Conservation (phyloP, 1,140 invertebrate species). For the Agrypnia vestita region DNA sequence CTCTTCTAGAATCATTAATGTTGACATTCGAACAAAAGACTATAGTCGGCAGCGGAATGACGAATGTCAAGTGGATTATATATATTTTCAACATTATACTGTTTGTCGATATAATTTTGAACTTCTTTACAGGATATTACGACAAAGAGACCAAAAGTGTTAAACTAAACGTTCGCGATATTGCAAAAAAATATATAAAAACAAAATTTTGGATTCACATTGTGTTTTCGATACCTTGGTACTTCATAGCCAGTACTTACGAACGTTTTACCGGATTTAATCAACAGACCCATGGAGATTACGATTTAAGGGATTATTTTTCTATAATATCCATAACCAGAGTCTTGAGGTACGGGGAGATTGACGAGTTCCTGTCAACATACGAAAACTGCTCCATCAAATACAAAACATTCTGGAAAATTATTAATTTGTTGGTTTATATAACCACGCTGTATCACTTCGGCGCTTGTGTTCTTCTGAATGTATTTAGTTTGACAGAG, state of each 20-base stretch:
- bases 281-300: background rate
- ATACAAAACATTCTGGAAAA: constrained; percentile 9
- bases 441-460: background rate
- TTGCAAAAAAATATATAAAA: background rate
- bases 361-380: background rate
- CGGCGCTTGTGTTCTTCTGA: background rate
- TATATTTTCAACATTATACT: background rate
- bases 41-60: background rate
- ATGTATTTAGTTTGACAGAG: constrained; percentile 10
- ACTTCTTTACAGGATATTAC: constrained; percentile 25
- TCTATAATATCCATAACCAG: background rate
- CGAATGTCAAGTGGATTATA: background rate
- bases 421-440: background rate
- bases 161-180: background rate
- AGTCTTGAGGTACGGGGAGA: background rate
- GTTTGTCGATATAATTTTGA: constrained; percentile 5
- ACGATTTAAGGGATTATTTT: constrained; percentile 21
- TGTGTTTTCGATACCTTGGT: constrained; percentile 11
- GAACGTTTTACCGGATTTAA: background rate
- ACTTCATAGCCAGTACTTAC: background rate
- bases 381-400: constrained; percentile 6
- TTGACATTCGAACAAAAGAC: constrained; percentile 23
- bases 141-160: constrained; percentile 20
- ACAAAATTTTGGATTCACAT: constrained; percentile 18
- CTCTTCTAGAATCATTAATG: background rate